These are phyloP conservation scores for Phyto melanocephala DNA, from an alignment of 2,888 invertebrate species.

Conservation along the genomic window DNA sequence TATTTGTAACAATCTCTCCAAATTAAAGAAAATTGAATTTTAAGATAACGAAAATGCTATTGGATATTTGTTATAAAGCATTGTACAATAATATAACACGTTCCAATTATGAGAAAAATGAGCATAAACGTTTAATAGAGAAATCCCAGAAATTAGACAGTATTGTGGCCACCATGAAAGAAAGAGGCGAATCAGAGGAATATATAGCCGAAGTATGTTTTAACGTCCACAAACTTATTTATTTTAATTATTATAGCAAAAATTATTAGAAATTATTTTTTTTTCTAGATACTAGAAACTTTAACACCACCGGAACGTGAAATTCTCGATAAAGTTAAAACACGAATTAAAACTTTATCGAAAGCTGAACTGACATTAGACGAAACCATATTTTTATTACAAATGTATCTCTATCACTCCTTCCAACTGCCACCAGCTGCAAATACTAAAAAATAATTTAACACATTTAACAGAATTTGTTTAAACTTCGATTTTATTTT, in stretches of 20 bases:
- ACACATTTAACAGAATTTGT: not conserved
- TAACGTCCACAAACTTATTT: not conserved
- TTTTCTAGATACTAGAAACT: conserved; percentile 82
- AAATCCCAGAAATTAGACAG: conserved; percentile 92
- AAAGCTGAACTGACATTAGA: conserved; percentile 89
- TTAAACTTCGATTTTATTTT: conserved; percentile 31
- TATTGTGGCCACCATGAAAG: conserved; percentile 88
- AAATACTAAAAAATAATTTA: conserved; percentile 54
- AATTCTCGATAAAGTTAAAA: conserved; percentile 86
- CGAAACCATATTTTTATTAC: conserved; percentile 89
- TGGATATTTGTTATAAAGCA: conserved; percentile 86
- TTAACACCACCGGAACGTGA: conserved; percentile 91
- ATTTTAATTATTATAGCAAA: not conserved
- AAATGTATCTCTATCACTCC: conserved; percentile 85
- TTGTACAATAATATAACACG: conserved; percentile 85
- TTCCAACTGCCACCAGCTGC: conserved; percentile 67
- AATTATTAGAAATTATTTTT: not conserved
- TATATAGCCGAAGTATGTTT: conserved; percentile 86
- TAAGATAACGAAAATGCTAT: conserved; percentile 84
- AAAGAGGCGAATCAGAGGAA: conserved; percentile 87
- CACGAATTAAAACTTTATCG: conserved; percentile 87
- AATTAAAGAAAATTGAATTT: conserved; percentile 65
- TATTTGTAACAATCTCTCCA: not conserved
- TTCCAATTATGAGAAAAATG: conserved; percentile 82
- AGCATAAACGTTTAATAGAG: conserved; percentile 89